Base-by-base conservation (phyloP, 1,140 invertebrate species). In the Camponotus vicinus region DNA sequence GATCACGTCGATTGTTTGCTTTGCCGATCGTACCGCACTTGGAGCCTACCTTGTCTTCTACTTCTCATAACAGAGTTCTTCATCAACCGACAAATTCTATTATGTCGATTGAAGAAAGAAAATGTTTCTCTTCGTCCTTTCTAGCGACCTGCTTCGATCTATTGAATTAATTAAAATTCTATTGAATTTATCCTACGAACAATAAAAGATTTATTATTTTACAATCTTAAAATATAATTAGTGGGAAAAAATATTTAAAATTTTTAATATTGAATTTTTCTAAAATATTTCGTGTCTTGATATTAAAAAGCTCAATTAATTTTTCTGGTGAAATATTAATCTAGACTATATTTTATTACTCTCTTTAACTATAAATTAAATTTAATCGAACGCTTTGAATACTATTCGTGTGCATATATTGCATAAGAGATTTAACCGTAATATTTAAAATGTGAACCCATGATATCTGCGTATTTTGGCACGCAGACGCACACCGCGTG, bases 81-180 rank as follows among this genome's bases (percentile, higher is more conserved):
- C 84, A 89, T 85, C 87, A 73, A 88, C 87, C 87, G 77, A 85
- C 87, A 92, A 92, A 92, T 92, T 92, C 90, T 92, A 92, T 92
- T 92, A 92, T 76, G 69, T 63, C 34, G 63, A 49, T 5, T 45
- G 69, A 75, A 52, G 4, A 18, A 75, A 49, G 52, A 73, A 61
- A 73, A 8, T 40, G n/a, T 21, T 82, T 40, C 42, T 8, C 37
- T 21, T 59, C 11, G 13, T 61, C 79, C 18, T 42, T 15, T 34
- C 27, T 3, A 34, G 5, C 69, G 9, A 21, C 15, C 55, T 18
- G 27, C 45, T 61, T 70, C 66, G 52, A 70, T 45, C 37, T 4
- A 70, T 80, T 70, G 49, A 70, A 70, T 52, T 52, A 52, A 52
- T 52, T 52, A 69, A 80, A 37, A 21, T 21, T 21, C 21, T 21